A percentile compares a stretch with the other conserved stretches of the same genome.
Conservation (phyloP, 2,888 invertebrate species). For the Microdon myrmicae region DNA sequence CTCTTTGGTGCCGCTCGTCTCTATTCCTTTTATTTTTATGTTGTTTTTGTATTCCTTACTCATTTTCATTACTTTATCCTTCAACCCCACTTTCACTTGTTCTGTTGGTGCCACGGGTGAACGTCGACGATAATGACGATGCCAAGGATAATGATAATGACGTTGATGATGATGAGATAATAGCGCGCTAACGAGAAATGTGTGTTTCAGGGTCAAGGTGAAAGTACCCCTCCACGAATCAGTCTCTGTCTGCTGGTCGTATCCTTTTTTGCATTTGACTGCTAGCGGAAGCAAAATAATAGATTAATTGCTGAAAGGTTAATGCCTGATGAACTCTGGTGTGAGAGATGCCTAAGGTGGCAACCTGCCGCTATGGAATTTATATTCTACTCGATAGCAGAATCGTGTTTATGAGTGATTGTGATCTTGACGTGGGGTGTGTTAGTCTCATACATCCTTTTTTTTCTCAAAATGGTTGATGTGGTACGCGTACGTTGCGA, state of each 20-base stretch:
- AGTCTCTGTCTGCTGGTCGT: constrained; percentile 7
- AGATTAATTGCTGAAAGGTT: constrained; percentile 13
- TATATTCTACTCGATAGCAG: background rate
- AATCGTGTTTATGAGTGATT: background rate
- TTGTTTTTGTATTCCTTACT: constrained; percentile 28
- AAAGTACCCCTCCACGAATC: constrained; percentile 22
- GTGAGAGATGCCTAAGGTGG: too few relatives aligned
- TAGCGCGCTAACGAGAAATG: constrained; percentile 50
- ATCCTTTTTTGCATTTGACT: background rate
- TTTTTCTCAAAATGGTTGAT: constrained; percentile 45
- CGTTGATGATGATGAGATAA: constrained; percentile 52
- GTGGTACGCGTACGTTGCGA: constrained; percentile 45
- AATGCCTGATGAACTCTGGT: constrained; percentile 25
- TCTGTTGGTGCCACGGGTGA: constrained; percentile 3
- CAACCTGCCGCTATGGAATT: background rate
- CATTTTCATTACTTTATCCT: constrained; percentile 50
- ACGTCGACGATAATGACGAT: constrained; percentile 28
- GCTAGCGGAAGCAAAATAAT: constrained; percentile 3
- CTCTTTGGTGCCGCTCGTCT: constrained; percentile 20
- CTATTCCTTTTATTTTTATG: constrained; percentile 1
- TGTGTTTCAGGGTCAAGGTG: constrained; percentile 52
- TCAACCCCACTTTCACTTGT: constrained; percentile 50
- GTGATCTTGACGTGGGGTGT: constrained; percentile 50
- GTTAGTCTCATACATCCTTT: constrained; percentile 42
- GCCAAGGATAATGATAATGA: constrained; percentile 50